Evolutionary conservation across 2,888 invertebrate genomes (phyloP), one percentile per base, ranked within the genome.

Genomic region (Acanthosepion lycidas): DNA sequence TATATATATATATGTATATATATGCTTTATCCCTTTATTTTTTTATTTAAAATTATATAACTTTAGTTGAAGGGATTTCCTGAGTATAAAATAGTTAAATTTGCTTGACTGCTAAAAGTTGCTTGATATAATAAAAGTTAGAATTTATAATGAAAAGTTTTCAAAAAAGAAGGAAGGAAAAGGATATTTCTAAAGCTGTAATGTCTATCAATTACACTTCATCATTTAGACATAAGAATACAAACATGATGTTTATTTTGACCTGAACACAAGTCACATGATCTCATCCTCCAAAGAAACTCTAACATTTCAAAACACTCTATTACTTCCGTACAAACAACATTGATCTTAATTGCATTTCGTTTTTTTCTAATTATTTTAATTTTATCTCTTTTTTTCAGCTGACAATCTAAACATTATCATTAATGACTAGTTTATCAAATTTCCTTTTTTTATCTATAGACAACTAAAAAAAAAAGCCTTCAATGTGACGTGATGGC

Each of bases 371-470:
- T 23, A 42, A 42, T 42, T 42, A 1, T 42, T 42, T 42, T 42
- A 42, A 26, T 64, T 78, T 78, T 28, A n/a, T 78, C 9, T 78
- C 15, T 9, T 78, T 78, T 78, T 78, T 78, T n/a, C 9, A 9
- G 78, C 78, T 78, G n/a, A n/a, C 78, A 78, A 78, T 78, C 78
- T 78, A n/a, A 78, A 78, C 78, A 78, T 78, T 55, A 55, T 55
- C 55, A 15, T 20, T 78, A 78, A 78, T 78, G 78, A 78, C 78
- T 78, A n/a, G 78, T 78, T 78, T n/a, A 78, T 78, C 78, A 78
- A 78, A 78, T 78, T n/a, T n/a, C 9, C 12, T 78, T 78, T 78
- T 78, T 78, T 78, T n/a, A n/a, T 78, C 78, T n/a, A 8, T n/a
- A 12, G 78, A 78, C 78, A 78, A 78, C 9, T 78, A 26, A 26